These are phyloP conservation scores for Tapirus terrestris DNA, from an alignment of 2,113 vertebrate species.

Conservation along the genomic window DNA sequence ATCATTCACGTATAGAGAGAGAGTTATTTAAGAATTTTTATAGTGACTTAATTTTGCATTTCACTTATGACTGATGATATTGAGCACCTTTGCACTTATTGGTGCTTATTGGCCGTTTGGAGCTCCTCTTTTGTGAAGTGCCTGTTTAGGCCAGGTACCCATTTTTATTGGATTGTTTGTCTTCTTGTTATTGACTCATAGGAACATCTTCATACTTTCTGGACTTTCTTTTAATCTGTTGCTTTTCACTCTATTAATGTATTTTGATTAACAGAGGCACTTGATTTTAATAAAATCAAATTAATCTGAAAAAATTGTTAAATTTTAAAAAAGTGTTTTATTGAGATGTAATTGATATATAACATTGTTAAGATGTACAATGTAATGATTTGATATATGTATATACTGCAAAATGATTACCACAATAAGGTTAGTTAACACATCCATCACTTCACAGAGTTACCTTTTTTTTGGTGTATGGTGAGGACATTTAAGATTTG, in stretches of 20 bases:
- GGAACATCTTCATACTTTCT: background rate
- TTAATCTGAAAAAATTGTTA: too few relatives aligned
- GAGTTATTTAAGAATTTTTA: background rate
- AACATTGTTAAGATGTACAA: background rate
- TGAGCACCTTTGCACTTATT: too few relatives aligned
- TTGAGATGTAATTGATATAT: background rate
- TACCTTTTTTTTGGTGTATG: background rate
- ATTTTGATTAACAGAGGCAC: background rate
- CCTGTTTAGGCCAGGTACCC: too few relatives aligned
- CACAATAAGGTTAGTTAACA: background rate
- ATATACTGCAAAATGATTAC: background rate
- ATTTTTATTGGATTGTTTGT: background rate
- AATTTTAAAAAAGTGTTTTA: background rate
- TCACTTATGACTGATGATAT: background rate
- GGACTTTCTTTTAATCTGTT: background rate
- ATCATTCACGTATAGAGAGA: background rate
- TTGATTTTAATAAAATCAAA: background rate
- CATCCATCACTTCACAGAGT: background rate
- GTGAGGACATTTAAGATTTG: too few relatives aligned
- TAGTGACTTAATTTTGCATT: background rate
- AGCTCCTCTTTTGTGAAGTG: background rate
- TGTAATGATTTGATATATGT: background rate
- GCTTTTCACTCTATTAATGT: background rate
- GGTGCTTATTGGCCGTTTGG: background rate
- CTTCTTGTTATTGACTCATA: background rate